Percentiles rank a stretch among this genome's conserved stretches.
Evolutionary conservation across 2,113 vertebrate species (phyloP).

Genomic region (Nothoprocta perdicaria): DNA sequence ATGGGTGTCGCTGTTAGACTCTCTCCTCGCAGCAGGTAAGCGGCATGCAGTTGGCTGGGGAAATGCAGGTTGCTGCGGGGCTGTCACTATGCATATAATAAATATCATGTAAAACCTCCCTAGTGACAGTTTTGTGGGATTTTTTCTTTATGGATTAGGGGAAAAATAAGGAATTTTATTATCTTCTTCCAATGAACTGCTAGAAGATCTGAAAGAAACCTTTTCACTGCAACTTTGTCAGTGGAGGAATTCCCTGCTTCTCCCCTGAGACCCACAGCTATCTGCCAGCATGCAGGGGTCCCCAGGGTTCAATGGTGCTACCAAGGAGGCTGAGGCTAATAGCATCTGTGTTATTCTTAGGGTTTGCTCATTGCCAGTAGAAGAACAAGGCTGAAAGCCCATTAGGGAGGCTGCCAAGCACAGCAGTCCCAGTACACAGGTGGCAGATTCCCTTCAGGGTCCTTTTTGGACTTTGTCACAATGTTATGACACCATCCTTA

Average conservation of each 20-base stretch:
- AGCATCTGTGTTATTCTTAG: background rate
- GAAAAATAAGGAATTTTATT: background rate
- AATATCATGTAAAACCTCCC: background rate
- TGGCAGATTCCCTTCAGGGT: background rate
- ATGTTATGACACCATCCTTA: background rate
- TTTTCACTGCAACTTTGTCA: background rate
- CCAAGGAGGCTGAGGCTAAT: background rate
- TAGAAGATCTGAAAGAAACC: background rate
- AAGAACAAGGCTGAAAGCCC: rapidly evolving
- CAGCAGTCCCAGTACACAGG: background rate
- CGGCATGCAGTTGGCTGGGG: background rate
- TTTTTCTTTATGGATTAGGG: background rate
- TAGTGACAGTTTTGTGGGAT: rapidly evolving
- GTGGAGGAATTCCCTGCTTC: rapidly evolving
- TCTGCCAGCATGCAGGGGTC: background rate
- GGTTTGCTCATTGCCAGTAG: rapidly evolving
- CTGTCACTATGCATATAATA: rapidly evolving
- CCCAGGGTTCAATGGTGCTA: background rate
- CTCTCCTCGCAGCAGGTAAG: background rate
- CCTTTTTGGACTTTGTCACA: background rate
- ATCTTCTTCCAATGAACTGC: background rate
- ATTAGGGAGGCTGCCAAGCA: background rate
- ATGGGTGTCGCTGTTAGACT: background rate
- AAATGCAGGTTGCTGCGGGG: background rate
- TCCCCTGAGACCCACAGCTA: background rate